Base-by-base conservation (phyloP, 2,113 vertebrate genomes). In the Steatornis caripensis region DNA sequence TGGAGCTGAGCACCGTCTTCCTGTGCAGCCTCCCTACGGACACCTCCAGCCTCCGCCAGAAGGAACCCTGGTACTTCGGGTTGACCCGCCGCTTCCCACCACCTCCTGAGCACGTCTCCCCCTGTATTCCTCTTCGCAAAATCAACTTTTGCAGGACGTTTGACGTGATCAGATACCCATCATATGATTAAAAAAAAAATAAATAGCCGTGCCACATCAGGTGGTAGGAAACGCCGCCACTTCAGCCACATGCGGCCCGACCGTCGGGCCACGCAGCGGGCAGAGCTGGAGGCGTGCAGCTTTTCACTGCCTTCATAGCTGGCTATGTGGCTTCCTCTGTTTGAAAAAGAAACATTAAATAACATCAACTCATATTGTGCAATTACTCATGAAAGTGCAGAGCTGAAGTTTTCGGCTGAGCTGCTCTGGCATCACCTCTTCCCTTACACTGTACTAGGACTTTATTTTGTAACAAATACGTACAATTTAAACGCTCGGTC, bases 241-340 rank as follows among this genome's bases (percentile, higher is more conserved):
- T 39, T 68, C 30, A 10, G 66, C 36, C 89, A 45, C 36, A 51
- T 3, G 11, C 4, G 1, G 45, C 30, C 45, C 34, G 27, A 6
- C 23, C 1, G 0, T 1, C 36, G 0, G 1, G 34, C 45, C 64
- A 45, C 0, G 0, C 0, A 29, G 65, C 2, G 2, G 32, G 37
- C 39, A 68, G 55, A 62, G 78, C 55, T 11, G 45, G 36, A 36
- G 66, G 32, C 0, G 0, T 1, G 37, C 0, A 3, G 70, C 70
- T 45, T 27, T 16, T 34, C 70, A 2, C 34, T 7, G 58, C 41
- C 4, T 0, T 5, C 21, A 3, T 1, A 11, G 6, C 9, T 0
- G 27, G 27, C 24, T 22, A 4, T 2, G 20, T 7, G 36, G 36
- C 29, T 72, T 57, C 16, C 34, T 39, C 65, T 32, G 18, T 15